These are phyloP conservation scores for Pluvianellus socialis DNA, from an alignment of 2,113 vertebrate genomes.

Conservation along the genomic window DNA sequence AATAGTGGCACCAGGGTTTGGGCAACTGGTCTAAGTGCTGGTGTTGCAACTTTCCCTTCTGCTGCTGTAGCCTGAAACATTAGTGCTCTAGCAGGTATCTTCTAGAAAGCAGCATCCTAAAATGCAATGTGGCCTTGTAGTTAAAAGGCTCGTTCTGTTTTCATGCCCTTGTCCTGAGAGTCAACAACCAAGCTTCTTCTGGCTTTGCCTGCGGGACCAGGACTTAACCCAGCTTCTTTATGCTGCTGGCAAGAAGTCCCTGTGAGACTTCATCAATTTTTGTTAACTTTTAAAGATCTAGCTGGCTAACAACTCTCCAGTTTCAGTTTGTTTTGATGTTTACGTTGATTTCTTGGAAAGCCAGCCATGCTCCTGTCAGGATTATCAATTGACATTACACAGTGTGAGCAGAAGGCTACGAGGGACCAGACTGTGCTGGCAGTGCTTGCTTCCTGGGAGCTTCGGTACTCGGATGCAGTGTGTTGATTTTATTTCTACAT, in stretches of 20 bases:
- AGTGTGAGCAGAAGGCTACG: background rate
- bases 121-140: background rate
- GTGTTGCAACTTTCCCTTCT: background rate
- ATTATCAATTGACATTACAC: background rate
- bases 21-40: background rate
- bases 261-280: background rate
- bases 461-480: background rate
- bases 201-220: background rate
- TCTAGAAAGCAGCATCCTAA: background rate
- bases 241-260: background rate
- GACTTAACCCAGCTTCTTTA: background rate
- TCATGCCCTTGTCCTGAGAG: background rate
- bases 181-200: background rate
- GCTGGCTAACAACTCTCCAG: background rate
- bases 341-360: background rate
- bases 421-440: background rate
- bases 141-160: background rate
- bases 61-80: background rate
- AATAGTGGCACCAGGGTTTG: accelerated
- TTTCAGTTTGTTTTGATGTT: background rate
- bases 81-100: accelerated
- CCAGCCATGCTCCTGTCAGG: background rate
- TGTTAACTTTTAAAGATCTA: background rate
- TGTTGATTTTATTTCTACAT: background rate
- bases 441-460: background rate